Percentiles rank a stretch among this genome's conserved stretches.
Evolutionary conservation across 2,888 invertebrate species (phyloP).

Genomic region (Junonia oenone): DNA sequence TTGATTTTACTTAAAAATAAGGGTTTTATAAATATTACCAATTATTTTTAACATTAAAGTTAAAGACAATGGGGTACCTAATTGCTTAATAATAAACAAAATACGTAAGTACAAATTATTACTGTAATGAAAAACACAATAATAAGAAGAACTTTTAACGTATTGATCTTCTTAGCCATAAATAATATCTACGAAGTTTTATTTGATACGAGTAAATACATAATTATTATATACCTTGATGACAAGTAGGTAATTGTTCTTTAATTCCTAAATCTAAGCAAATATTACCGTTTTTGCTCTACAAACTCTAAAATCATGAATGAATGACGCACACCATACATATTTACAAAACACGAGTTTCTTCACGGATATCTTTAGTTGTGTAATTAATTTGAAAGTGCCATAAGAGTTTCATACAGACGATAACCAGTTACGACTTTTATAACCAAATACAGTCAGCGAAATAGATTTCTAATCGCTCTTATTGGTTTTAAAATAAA

Average conservation of each 20-base stretch:
- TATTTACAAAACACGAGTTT: constrained; percentile 31
- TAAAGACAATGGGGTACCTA: not conserved
- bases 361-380: constrained; percentile 38
- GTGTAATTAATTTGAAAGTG: constrained; percentile 32
- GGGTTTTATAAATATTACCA: not conserved
- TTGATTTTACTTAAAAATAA: not conserved
- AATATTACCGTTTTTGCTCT: too few species aligned
- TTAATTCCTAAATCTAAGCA: too few species aligned
- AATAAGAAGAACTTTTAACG: too few species aligned
- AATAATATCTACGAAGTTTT: too few species aligned
- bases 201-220: too few species aligned
- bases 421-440: constrained; percentile 5
- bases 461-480: not conserved
- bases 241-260: too few species aligned
- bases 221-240: too few species aligned
- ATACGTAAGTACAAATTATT: too few species aligned
- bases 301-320: constrained; percentile 36
- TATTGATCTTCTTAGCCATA: too few species aligned
- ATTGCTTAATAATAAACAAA: too few species aligned
- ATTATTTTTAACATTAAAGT: not conserved
- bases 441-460: not conserved
- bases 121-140: too few species aligned
- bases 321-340: constrained; percentile 33
- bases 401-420: constrained; percentile 9
- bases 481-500: not conserved